Evolutionary conservation across 2,888 invertebrate genomes (phyloP), one percentile per base, ranked within the genome.

Genomic region (Athalia cordata): DNA sequence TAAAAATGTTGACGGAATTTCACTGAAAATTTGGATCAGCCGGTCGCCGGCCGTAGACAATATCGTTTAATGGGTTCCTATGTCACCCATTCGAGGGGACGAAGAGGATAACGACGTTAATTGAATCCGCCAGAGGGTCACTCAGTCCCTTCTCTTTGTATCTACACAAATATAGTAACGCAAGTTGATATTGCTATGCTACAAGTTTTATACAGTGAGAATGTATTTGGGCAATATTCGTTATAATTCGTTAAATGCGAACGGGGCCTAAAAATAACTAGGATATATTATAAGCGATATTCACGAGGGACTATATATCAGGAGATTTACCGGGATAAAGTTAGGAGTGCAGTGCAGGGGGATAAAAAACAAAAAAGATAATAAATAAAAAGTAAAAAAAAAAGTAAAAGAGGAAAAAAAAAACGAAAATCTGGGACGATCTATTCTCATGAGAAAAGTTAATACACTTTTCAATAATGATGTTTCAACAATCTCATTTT

Each of bases 71-170:
- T 59, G 68, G 11, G 68, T 52, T 55, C 70, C 70, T 72, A 29
- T 29, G 47, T 45, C 29, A 29, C 57, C 47, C 59, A 59, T 72
- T 72, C 55, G 52, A 29, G 59, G 45, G 68, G 68, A 13, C n/a
- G 61, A 61, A 9, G 64, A 72, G 45, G 59, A 59, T 59, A 57
- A 72, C 70, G 70, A 72, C 57, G 70, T 72, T 72, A 72, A 72
- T 72, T 72, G 70, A 72, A 72, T 72, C 57, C 70, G 70, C 57
- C 57, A 72, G 68, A 72, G 70, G 70, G 70, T 72, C 70, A 72
- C 57, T 72, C 13, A 59, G 70, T 59, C 70, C 70, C 70, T 55
- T n/a, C 55, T 59, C 59, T 57, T 72, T 72, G 13, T 52, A 72
- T 72, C 70, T 59, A 59, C 70, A 29, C 29, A 52, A 11, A 64